Evolutionary conservation across 2,888 invertebrate species (phyloP).

Genomic region (Melanophora roralis): DNA sequence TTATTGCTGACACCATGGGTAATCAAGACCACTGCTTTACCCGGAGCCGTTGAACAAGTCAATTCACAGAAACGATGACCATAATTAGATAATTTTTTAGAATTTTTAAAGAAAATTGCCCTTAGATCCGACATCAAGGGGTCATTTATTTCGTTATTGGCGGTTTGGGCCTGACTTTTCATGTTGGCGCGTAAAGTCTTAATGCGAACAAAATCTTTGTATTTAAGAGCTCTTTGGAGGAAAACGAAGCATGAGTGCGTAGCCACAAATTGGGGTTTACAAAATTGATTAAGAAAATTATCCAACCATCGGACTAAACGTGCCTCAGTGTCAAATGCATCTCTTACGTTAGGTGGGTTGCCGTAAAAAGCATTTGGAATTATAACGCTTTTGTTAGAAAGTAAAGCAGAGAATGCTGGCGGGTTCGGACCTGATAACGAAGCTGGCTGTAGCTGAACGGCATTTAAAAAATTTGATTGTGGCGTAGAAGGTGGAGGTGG

Average conservation of each 20-base stretch:
- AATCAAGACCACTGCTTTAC: slow-evolving; percentile 64
- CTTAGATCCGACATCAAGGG: slow-evolving; percentile 65
- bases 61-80: slow-evolving; percentile 66
- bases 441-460: slow-evolving; percentile 66
- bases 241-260: slow-evolving; percentile 66
- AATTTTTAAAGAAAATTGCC: slow-evolving; percentile 61
- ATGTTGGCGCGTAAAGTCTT: slow-evolving; percentile 64
- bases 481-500: slow-evolving; percentile 62
- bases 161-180: slow-evolving; percentile 59
- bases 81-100: slow-evolving; percentile 61
- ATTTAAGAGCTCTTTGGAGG: slow-evolving; percentile 66
- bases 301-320: slow-evolving; percentile 66
- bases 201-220: slow-evolving; percentile 65
- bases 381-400: slow-evolving; percentile 67
- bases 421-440: slow-evolving; percentile 60
- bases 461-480: slow-evolving; percentile 68
- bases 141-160: slow-evolving; percentile 55
- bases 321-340: slow-evolving; percentile 32
- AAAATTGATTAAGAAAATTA: slow-evolving; percentile 66
- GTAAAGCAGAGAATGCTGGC: slow-evolving; percentile 65
- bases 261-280: slow-evolving; percentile 66
- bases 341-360: slow-evolving; percentile 61
- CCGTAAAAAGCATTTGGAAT: slow-evolving; percentile 69
- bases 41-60: slow-evolving; percentile 62
- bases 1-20: slow-evolving; percentile 64